Base-by-base conservation (phyloP, 2,113 vertebrate species). In the Epinephelus moara region DNA sequence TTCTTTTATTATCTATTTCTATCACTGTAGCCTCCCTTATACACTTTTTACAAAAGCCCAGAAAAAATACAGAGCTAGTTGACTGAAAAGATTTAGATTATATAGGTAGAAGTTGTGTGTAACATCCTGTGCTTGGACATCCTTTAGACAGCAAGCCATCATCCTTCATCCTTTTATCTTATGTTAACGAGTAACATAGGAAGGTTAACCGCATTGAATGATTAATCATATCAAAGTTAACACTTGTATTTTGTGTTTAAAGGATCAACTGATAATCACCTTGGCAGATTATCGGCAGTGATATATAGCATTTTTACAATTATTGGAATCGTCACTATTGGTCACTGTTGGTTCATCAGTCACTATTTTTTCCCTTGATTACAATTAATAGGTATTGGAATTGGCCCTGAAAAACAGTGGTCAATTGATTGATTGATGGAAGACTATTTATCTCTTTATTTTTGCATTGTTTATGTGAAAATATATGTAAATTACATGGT, bases 81-180 rank as follows among this genome's bases (percentile, higher is more conserved):
- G 18, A 66, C 19, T 72, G 23, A 49, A 76, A 47, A 8, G 6
- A 27, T 50, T 62, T 33, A 62, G 61, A 40, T 64, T 18, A 42
- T 47, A 23, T 42, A 15, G 55, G 17, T 53, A 23, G 23, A 49
- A 50, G 30, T 2, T 49, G 13, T 61, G 10, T 66, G 25, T 7
- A 76, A 4, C 66, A 56, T 70, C 33, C 1, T n/a, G n/a, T 40
- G 37, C 52, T 21, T 52, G 52, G 45, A 78, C 47, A 80, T 85
- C 66, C 52, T 61, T 40, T 25, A 47, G 55, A 80, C 74, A 47
- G 50, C 53, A 70, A 69, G 56, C 70, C 66, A 74, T 69, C 33
- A 37, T 37, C 2, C 25, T 56, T 69, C 33, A 37, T 37, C 2
- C 25, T 56, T 37, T 57, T 55, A 56, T 27, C 8, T 25, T 68